A percentile compares a stretch with the other conserved stretches of the same genome.
Conservation (phyloP, 2,797 vertebrate genomes). For the Poeciliopsis paucimaculata region DNA sequence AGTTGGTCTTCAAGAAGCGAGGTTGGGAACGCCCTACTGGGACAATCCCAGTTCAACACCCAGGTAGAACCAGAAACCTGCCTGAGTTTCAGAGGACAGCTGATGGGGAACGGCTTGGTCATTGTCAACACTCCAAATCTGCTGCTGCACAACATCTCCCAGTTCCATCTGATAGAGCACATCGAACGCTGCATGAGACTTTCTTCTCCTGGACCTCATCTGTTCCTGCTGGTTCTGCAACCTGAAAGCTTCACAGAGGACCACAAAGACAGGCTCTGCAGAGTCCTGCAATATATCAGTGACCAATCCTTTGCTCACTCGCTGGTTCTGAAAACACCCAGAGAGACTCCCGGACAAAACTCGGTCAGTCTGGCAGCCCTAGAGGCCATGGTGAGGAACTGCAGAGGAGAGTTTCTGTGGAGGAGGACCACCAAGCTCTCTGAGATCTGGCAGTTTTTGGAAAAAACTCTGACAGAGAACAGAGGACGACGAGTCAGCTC, state of each 20-base stretch:
- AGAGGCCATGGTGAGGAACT: background rate
- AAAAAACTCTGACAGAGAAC: background rate
- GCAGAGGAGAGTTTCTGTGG: background rate
- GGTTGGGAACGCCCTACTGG: constrained; percentile 14
- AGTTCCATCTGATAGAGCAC: background rate
- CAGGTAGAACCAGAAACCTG: background rate
- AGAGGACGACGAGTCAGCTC: background rate
- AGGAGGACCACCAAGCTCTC: background rate
- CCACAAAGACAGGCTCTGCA: constrained; percentile 10
- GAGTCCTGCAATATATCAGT: constrained; percentile 13
- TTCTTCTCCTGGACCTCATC: constrained; percentile 3
- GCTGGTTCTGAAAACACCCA: constrained; percentile 9
- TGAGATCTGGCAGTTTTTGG: background rate
- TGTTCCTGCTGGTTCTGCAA: constrained; percentile 14
- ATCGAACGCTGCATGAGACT: background rate
- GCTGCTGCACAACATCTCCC: constrained; percentile 6
- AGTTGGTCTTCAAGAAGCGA: constrained; percentile 11
- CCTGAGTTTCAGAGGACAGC: background rate
- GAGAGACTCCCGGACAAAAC: background rate
- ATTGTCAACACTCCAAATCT: constrained; percentile 39
- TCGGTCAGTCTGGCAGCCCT: background rate
- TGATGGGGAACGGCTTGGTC: background rate
- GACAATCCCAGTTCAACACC: background rate
- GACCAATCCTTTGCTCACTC: constrained; percentile 21
- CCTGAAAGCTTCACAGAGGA: constrained; percentile 25